Evolutionary conservation across 2,797 vertebrate species (phyloP), one percentile per base, ranked within the genome.

Genomic region (Fistularia tabacaria): DNA sequence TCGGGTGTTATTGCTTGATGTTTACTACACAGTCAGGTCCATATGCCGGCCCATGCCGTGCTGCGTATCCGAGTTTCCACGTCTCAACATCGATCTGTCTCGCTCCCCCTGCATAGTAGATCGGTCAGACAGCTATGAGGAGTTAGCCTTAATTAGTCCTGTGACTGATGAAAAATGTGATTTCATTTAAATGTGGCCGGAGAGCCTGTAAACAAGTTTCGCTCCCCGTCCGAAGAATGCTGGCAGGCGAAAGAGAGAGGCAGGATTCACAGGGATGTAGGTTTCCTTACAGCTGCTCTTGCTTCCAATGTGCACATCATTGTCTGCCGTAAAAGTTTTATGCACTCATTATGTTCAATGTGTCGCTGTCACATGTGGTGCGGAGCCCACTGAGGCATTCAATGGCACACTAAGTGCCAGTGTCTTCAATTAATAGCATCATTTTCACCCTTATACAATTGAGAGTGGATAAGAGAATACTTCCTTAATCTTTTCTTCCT

Each of bases 81-180:
- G 71, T 50, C 64, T 50, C 47, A 54, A 53, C 73, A 79, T 81
- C 70, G 82, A 87, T 87, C 71, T 40, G 74, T 79, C 69, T 73
- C 79, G 68, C 72, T 81, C 66, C 64, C 69, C 64, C 69, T 51
- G 71, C 78, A 79, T 81, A 76, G 72, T 46, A 83, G 76, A 85
- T 87, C 76, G 74, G 82, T 73, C 74, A 81, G 80, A 80, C 79
- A 73, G 57, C 81, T 83, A 87, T 67, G 81, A 79, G 59, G 74
- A 78, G 67, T 69, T 79, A 76, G 73, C 79, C 71, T 80, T 80
- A 84, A 81, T 88, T 87, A 85, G 73, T 77, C 75, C 54, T 70
- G 65, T 79, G 81, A 86, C 76, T 80, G 79, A 87, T 76, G 79
- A 81, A 75, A 82, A 82, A 79, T 76, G 72, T 79, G 77, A 83